Conservation (phyloP, 2,797 vertebrate species). For the Anguilla marmorata region DNA sequence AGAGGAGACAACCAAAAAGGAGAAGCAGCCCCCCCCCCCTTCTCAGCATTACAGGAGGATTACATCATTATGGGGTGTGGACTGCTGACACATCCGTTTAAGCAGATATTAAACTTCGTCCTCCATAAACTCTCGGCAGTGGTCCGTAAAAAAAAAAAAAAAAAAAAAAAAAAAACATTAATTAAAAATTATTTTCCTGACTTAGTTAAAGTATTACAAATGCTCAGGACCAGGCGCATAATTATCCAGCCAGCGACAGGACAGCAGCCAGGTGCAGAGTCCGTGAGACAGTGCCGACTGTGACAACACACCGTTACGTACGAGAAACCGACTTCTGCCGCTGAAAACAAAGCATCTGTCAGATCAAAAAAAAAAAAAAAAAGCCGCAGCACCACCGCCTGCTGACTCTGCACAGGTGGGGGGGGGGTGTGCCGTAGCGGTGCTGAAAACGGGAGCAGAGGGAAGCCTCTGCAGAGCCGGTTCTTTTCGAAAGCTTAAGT, state of each 20-base stretch:
- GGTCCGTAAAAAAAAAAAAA: background rate
- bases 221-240: background rate
- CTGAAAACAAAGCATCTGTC: background rate
- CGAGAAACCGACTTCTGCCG: background rate
- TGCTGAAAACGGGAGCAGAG: background rate
- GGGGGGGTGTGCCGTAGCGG: background rate
- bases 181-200: background rate
- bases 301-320: background rate
- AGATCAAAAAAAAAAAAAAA: background rate
- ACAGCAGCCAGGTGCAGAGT: background rate
- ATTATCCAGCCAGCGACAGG: background rate
- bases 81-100: constrained; percentile 28
- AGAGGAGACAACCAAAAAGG: too few relatives aligned
- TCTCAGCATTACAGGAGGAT: background rate
- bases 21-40: too few relatives aligned
- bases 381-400: too few relatives aligned
- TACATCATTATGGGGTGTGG: constrained; percentile 12
- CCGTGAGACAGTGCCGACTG: background rate
- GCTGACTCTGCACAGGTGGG: background rate
- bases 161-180: background rate
- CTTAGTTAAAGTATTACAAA: background rate
- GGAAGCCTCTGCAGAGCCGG: constrained; percentile 32
- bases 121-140: constrained; percentile 33
- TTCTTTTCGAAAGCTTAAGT: constrained; percentile 49
- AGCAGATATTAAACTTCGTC: constrained; percentile 34